Percentiles rank a stretch among this genome's conserved stretches.
phyloP scores from a whole-genome alignment of 2,888 invertebrate species.

The Hirtodrosophila alboralis region DNA sequence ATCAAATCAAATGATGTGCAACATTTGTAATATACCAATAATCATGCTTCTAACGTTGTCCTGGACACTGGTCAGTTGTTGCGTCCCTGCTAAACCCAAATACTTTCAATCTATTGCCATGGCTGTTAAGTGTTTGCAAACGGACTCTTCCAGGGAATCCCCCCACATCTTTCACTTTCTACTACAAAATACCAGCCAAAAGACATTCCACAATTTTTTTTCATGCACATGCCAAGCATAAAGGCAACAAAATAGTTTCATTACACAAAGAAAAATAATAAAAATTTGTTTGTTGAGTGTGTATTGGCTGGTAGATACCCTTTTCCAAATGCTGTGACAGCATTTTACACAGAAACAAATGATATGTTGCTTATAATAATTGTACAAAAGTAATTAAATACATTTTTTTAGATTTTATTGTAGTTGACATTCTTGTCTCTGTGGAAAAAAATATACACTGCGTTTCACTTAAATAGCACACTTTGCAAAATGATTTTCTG shows the following conservation, averaged over 20 bases:
- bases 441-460: no score
- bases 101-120: conserved; percentile 60
- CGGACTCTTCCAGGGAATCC: conserved; percentile 2
- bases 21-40: conserved; percentile 57
- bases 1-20: conserved; percentile 75
- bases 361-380: no score
- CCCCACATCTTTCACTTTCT: neutral
- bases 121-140: conserved; percentile 56
- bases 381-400: no score
- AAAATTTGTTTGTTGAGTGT: neutral
- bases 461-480: no score
- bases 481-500: no score
- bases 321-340: no score
- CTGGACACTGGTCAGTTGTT: conserved; percentile 70
- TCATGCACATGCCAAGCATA: conserved; percentile 6
- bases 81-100: neutral
- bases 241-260: conserved; percentile 42
- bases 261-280: conserved; percentile 8
- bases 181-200: neutral
- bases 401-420: no score
- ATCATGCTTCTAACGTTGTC: conserved; percentile 45
- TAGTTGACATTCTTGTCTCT: no score
- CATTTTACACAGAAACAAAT: no score
- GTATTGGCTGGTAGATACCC: no score
- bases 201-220: conserved; percentile 28